Conservation (phyloP, 1,140 invertebrate species). For the Artemia franciscana region DNA sequence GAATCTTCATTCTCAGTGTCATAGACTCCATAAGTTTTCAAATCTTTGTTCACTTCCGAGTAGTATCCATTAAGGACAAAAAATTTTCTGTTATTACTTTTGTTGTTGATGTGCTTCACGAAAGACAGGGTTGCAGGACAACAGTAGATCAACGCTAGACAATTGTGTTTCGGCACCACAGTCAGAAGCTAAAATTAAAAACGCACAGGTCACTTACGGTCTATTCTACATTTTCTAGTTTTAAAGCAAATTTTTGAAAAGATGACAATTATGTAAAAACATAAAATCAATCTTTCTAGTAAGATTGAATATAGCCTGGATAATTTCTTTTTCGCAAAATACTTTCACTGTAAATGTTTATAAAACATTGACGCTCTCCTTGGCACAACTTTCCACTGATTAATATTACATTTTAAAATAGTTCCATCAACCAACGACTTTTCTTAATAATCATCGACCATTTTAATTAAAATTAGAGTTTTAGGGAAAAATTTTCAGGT, state of each 20-base stretch:
- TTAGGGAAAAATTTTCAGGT: too few species aligned
- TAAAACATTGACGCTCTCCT: not conserved
- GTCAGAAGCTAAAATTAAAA: constrained; percentile 23
- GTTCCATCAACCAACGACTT: too few species aligned
- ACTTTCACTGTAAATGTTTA: not conserved
- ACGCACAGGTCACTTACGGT: not conserved
- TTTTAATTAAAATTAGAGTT: too few species aligned
- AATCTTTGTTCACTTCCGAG: too few species aligned
- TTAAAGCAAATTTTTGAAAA: not conserved
- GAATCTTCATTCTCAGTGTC: too few species aligned
- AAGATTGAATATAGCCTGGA: not conserved
- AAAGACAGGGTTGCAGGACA: constrained; percentile 25
- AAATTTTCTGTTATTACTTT: not conserved
- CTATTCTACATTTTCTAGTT: constrained; percentile 5
- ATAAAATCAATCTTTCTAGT: too few species aligned
- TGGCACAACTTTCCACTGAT: too few species aligned
- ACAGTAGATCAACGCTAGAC: constrained; percentile 25
- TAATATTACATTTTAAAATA: too few species aligned
- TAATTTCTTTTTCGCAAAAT: not conserved
- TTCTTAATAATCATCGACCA: too few species aligned
- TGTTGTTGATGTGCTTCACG: constrained; percentile 25
- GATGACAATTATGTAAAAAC: not conserved
- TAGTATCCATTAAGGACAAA: not conserved
- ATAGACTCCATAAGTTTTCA: too few species aligned
- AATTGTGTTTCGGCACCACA: constrained; percentile 23